Conservation (phyloP, 2,888 invertebrate genomes). For the Hofmannophila pseudospretella region DNA sequence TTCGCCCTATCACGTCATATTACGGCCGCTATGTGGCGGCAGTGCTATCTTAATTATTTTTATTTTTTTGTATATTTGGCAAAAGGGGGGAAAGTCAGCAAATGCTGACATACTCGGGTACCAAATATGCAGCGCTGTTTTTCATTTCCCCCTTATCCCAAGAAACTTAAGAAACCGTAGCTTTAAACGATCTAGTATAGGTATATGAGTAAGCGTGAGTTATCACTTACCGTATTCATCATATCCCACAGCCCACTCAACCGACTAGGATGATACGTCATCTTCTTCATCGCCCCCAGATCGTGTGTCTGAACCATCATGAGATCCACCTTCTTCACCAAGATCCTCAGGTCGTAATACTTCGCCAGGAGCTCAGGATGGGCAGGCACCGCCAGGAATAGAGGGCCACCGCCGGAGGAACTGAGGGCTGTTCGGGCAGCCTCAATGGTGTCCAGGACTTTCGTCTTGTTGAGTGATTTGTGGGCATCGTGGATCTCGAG, state of each 20-base stretch:
- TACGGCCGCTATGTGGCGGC: no score
- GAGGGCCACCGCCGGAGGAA: slow-evolving; percentile 66
- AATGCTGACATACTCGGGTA: no score
- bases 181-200: no score
- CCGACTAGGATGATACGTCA: slow-evolving; percentile 86
- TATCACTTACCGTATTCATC: slow-evolving; percentile 85
- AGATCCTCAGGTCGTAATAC: slow-evolving; percentile 81
- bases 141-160: no score
- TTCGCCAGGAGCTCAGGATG: slow-evolving; percentile 82
- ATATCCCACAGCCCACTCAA: slow-evolving; percentile 87
- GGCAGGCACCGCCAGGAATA: slow-evolving; percentile 80
- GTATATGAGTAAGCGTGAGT: no score
- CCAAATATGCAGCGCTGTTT: no score
- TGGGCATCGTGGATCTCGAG: slow-evolving; percentile 77
- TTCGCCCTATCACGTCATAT: no score
- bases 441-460: slow-evolving; percentile 64
- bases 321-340: slow-evolving; percentile 81
- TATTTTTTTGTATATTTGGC: no score
- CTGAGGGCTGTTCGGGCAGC: slow-evolving; percentile 62
- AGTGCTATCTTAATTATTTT: no score
- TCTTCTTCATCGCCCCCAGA: slow-evolving; percentile 80
- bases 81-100: no score
- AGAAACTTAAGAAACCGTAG: no score
- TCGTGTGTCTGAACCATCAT: slow-evolving; percentile 84
- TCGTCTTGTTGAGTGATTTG: slow-evolving; percentile 68